Evolutionary conservation across 2,113 vertebrate species (phyloP).

Genomic region (Nesospiza acunhae): DNA sequence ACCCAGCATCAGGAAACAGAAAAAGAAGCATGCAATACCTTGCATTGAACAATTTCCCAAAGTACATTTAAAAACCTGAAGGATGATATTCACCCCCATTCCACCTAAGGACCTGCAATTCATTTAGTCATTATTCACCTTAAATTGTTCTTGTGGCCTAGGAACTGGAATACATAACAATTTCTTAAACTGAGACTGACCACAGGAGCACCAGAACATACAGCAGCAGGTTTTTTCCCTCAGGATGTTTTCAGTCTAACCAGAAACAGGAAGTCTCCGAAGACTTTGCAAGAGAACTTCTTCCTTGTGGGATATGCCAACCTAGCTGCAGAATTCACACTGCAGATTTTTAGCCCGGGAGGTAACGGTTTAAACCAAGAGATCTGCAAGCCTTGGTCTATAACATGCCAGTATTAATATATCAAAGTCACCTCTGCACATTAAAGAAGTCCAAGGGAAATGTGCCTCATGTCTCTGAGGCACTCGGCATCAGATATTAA

Average conservation of each 20-base stretch:
- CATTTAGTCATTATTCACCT: background rate
- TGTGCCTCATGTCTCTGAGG: background rate
- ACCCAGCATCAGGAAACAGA: background rate
- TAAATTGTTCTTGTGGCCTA: background rate
- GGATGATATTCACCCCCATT: background rate
- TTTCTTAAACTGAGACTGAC: conserved; percentile 14
- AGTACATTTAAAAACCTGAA: background rate
- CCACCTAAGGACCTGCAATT: background rate
- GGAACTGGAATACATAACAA: background rate
- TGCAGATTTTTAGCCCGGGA: background rate
- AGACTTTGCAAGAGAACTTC: conserved; percentile 16
- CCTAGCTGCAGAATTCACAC: background rate
- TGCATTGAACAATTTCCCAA: background rate
- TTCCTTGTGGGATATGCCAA: conserved; percentile 11
- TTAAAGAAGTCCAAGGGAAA: background rate
- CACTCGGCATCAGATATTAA: background rate
- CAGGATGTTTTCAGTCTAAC: conserved; percentile 46
- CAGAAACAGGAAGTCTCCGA: conserved; percentile 27
- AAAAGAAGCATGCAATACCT: background rate
- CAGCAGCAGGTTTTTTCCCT: conserved; percentile 32
- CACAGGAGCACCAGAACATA: conserved; percentile 44
- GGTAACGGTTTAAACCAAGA: background rate
- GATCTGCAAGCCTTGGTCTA: background rate
- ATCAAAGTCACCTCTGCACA: background rate
- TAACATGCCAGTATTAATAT: background rate